These are phyloP conservation scores for Aplidium turbinatum DNA, from an alignment of 23 tunicate genomes.

Conservation along the genomic window DNA sequence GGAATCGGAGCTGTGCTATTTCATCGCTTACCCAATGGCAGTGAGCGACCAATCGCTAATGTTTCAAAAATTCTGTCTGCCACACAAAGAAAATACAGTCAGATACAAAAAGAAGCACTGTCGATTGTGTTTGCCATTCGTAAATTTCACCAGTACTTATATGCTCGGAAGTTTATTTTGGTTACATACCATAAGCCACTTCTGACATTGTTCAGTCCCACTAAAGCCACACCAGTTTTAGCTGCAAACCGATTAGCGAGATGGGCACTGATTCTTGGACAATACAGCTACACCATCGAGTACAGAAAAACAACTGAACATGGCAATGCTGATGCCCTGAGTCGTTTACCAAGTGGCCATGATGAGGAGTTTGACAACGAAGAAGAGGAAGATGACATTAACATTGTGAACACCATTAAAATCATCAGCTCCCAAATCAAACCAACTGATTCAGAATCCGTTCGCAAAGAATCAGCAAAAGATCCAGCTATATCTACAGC, in stretches of 20 bases:
- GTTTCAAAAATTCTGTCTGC: not conserved
- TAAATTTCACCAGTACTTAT: conserved; percentile 7
- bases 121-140: not conserved
- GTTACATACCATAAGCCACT: conserved; percentile 31
- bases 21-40: conserved; percentile 16
- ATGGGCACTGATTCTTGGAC: conserved; percentile 11
- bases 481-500: conserved; percentile 18
- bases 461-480: conserved; percentile 11
- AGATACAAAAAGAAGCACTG: conserved; percentile 22
- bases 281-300: conserved; percentile 18
- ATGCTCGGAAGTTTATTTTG: conserved; percentile 24
- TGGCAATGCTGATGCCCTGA: conserved; percentile 36
- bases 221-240: conserved; percentile 29
- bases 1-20: conserved; percentile 13
- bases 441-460: conserved; percentile 11
- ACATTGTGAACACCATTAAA: no score
- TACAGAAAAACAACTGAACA: conserved; percentile 30
- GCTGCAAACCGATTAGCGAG: conserved; percentile 26
- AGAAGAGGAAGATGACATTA: no score
- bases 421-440: conserved; percentile 26
- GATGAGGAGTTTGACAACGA: not conserved
- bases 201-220: conserved; percentile 22
- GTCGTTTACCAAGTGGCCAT: conserved; percentile 34
- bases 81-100: conserved; percentile 12
- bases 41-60: conserved; percentile 10